Base-by-base conservation (phyloP, 2,797 vertebrate genomes). In the Loris lydekkerianus region DNA sequence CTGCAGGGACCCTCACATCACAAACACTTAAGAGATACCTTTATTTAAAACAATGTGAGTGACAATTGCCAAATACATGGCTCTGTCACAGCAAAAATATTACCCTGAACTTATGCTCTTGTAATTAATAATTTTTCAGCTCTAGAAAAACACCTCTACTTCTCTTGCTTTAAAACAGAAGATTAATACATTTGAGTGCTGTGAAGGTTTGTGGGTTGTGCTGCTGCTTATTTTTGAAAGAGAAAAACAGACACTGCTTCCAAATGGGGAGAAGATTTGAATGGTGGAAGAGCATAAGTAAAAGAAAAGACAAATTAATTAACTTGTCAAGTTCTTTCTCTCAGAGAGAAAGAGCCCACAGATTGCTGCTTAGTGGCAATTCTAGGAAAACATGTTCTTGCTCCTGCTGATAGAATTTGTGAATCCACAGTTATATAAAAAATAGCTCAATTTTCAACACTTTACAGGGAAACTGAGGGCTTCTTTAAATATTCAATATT, bases 291-390 rank as follows among this genome's bases (percentile, higher is more conserved):
- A 72, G 31, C 10, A 53, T 78, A 78, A 70, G 49, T 58, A 76
- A 82, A 25, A 49, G 8, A 65, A 84, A 84, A 84, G 31, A 85
- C 4, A 34, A 91, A 49, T 31, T 78, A 80, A 46, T 73, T 60
- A 49, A 37, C 31, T 82, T n/a, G 5, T 65, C 31, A 80, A 25
- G 43, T 73, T 40, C 2, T 46, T 85, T 34, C 8, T 89, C 14
- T 85, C 29, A 73, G 46, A 60, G 58, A 53, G 20, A 20, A 40
- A 5, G 20, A 58, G 49, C 67, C 65, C 46, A 58, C 73, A 73
- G 43, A 89, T 85, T 73, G 21, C 85, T 93, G 14, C 76, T 93
- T 93, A 17, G 49, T 34, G 37, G 21, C n/a, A 29, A 25, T 86
- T 34, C 43, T 4, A 7, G 60, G 4, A 20, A 76, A 31, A 17